Conservation (phyloP, 2,888 invertebrate genomes). For the Empis livida region DNA sequence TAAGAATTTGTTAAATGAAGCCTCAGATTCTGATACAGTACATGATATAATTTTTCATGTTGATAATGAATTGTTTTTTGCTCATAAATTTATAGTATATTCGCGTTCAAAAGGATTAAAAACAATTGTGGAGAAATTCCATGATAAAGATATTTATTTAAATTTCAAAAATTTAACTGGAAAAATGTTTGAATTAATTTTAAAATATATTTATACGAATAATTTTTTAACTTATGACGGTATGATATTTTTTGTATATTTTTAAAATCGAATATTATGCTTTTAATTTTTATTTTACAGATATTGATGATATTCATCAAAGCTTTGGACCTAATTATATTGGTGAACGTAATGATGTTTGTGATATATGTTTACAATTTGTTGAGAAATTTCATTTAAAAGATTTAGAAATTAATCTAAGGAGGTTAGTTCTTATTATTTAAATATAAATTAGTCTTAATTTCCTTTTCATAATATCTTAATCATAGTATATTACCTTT, state of each 20-base stretch:
- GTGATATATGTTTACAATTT: conserved; percentile 22
- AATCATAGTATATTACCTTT: too few relatives aligned
- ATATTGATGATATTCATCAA: conserved; percentile 26
- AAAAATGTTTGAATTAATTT: conserved; percentile 56
- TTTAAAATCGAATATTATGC: background rate
- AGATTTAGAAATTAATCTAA: conserved; percentile 24
- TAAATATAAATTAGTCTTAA: too few relatives aligned
- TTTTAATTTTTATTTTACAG: conserved; percentile 13
- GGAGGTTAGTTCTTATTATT: conserved; percentile 20
- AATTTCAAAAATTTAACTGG: conserved; percentile 26
- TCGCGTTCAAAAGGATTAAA: conserved; percentile 49
- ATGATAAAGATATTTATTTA: conserved; percentile 26
- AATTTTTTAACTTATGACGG: conserved; percentile 28
- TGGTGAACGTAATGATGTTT: conserved; percentile 15
- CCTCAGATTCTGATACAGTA: conserved; percentile 49
- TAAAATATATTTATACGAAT: conserved; percentile 54
- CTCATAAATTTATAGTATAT: conserved; percentile 60
- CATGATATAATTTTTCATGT: conserved; percentile 63
- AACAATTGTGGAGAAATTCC: conserved; percentile 38
- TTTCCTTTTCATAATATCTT: too few relatives aligned
- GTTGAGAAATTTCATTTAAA: conserved; percentile 25
- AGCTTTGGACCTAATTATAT: conserved; percentile 23
- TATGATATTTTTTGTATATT: conserved; percentile 9
- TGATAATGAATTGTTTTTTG: conserved; percentile 47
- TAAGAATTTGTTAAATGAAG: conserved; percentile 45